A percentile compares a stretch with the other conserved stretches of the same genome.
Evolutionary conservation across 1,140 invertebrate species (phyloP).

Genomic region (Apis mellifera): Amel_HAv3.1 CM009943.2:3235001-3235500

Average conservation of each 20-base stretch:
- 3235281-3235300: background rate
- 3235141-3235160: constrained; percentile 8
- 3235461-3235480: constrained; percentile 2
- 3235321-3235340: background rate
- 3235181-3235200: background rate
- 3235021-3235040: constrained; percentile 52
- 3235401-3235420: background rate
- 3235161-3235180: no score
- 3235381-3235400: constrained; percentile 20
- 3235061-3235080: constrained; percentile 45
- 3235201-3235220: background rate
- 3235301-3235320: background rate
- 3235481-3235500: no score
- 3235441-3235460: constrained; percentile 1
- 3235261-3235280: background rate
- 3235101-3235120: constrained; percentile 18
- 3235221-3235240: no score
- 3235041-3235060: constrained; percentile 45
- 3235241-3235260: background rate
- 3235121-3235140: background rate
- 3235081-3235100: constrained; percentile 37
- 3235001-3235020: constrained; percentile 59
- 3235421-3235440: background rate
- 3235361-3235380: constrained; percentile 1
- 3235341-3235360: constrained; percentile 12